These are phyloP conservation scores for Apamea monoglypha DNA, from an alignment of 2,888 invertebrate species.

Conservation along the genomic window DNA sequence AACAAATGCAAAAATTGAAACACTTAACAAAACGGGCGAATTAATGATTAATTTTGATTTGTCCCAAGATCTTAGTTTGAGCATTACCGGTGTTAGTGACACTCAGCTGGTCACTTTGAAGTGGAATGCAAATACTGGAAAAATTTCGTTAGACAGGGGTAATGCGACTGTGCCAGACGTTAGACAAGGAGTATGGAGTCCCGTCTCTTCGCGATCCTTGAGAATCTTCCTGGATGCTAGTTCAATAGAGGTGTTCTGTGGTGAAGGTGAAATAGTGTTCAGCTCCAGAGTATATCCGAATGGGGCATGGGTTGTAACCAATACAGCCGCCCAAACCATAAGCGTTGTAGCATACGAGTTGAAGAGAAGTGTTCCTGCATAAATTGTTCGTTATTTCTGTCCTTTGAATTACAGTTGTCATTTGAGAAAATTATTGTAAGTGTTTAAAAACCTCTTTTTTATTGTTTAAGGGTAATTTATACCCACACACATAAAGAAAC, in stretches of 20 bases:
- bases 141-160: conserved; percentile 77
- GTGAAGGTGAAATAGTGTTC: conserved; percentile 85
- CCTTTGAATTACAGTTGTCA: neutral
- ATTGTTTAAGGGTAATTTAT: neutral
- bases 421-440: neutral
- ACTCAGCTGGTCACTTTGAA: conserved; percentile 72
- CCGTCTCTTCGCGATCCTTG: conserved; percentile 73
- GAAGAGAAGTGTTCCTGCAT: conserved; percentile 77
- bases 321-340: conserved; percentile 74
- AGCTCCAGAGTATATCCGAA: conserved; percentile 81
- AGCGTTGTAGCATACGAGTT: conserved; percentile 75
- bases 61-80: conserved; percentile 71
- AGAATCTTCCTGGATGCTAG: conserved; percentile 84
- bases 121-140: conserved; percentile 75
- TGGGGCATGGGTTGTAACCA: conserved; percentile 81
- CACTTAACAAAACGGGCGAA: conserved; percentile 77
- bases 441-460: neutral
- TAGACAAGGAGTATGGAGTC: conserved; percentile 82
- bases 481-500: neutral
- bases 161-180: conserved; percentile 69
- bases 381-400: conserved; percentile 12
- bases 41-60: conserved; percentile 76
- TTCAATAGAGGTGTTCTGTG: conserved; percentile 85
- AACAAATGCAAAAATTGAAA: conserved; percentile 31
- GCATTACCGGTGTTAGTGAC: conserved; percentile 75